These are phyloP conservation scores for Pleuronectes platessa DNA, from an alignment of 2,113 vertebrate genomes.

Conservation along the genomic window DNA sequence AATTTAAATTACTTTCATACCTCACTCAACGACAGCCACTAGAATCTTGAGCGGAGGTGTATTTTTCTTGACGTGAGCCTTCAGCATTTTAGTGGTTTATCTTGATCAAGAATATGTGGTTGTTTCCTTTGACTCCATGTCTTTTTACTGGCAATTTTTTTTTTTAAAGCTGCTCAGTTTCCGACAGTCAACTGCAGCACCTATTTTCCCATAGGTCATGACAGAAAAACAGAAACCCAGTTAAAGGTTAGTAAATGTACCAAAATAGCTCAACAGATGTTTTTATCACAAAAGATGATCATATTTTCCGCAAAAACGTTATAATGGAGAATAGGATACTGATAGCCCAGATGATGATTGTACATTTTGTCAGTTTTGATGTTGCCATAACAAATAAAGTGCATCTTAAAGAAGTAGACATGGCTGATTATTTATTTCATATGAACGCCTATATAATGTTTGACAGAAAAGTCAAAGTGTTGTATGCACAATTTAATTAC, in stretches of 20 bases:
- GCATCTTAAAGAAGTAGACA: neutral
- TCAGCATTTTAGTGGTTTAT: slow-evolving; percentile 32
- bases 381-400: neutral
- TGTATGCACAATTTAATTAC: too few relatives aligned
- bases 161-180: slow-evolving; percentile 14
- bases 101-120: slow-evolving; percentile 35
- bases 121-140: slow-evolving; percentile 33
- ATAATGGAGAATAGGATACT: neutral
- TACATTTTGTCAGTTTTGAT: neutral
- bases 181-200: slow-evolving; percentile 8
- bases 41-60: neutral
- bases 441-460: rapidly evolving
- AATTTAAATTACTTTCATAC: too few relatives aligned
- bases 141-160: slow-evolving; percentile 29
- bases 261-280: neutral
- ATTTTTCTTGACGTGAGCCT: neutral
- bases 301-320: neutral
- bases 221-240: neutral
- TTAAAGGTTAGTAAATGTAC: slow-evolving; percentile 1
- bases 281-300: neutral
- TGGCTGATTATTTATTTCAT: neutral
- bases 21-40: neutral
- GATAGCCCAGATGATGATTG: neutral
- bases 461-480: too few relatives aligned
- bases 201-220: slow-evolving; percentile 5